A percentile compares a stretch with the other conserved stretches of the same genome.
These are phyloP conservation scores for Phylloscopus collybita DNA, from an alignment of 2,797 vertebrate genomes.

Conservation along the genomic window DNA sequence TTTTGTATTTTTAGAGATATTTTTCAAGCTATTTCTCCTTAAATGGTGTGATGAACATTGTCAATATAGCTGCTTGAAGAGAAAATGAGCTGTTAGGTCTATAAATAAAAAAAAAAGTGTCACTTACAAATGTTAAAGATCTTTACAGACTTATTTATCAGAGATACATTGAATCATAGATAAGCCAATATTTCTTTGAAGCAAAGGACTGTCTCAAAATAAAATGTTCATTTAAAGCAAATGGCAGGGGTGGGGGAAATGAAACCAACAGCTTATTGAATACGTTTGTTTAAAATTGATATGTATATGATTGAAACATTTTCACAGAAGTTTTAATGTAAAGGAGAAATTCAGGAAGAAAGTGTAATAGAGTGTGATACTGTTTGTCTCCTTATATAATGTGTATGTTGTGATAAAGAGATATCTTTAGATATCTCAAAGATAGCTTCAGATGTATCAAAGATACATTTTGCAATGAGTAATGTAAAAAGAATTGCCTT, in stretches of 20 bases:
- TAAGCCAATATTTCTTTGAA: background rate
- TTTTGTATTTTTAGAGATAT: background rate
- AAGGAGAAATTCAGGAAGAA: background rate
- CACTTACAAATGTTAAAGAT: background rate
- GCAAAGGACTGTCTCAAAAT: background rate
- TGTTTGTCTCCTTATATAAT: background rate
- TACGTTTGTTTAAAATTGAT: background rate
- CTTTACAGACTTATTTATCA: background rate
- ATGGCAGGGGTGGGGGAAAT: rapidly evolving
- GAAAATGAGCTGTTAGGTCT: background rate
- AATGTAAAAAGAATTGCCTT: background rate
- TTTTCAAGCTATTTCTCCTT: background rate
- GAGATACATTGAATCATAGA: background rate
- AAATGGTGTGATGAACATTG: background rate
- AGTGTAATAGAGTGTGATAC: background rate
- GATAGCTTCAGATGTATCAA: background rate
- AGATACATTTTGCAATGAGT: background rate
- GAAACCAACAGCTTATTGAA: background rate
- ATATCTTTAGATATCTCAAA: background rate
- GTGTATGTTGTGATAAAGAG: background rate
- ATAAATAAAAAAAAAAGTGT: background rate
- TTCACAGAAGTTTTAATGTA: background rate
- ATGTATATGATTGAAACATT: background rate
- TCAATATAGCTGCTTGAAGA: background rate
- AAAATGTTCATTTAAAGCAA: background rate